These are phyloP conservation scores for Phytoseiulus persimilis DNA, from an alignment of 2,888 invertebrate species.

Conservation along the genomic window DNA sequence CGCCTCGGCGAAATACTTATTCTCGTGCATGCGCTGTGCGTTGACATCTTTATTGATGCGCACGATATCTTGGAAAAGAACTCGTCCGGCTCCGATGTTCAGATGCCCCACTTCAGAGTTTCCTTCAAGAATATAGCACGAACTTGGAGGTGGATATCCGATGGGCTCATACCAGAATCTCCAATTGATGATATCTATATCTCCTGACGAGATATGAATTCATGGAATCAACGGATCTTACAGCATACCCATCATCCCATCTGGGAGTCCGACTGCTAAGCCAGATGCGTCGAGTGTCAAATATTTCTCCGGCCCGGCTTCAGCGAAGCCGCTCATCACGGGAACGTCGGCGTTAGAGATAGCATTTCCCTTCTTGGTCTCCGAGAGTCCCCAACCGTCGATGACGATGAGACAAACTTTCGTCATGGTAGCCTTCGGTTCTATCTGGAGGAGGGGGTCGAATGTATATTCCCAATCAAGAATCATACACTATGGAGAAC, in stretches of 20 bases:
- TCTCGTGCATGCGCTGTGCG: constrained; percentile 47
- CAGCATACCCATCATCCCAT: constrained; percentile 50
- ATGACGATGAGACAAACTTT: constrained; percentile 52
- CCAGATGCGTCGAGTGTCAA: constrained; percentile 51
- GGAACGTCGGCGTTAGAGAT: constrained; percentile 51
- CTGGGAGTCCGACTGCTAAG: constrained; percentile 51
- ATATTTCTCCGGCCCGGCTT: constrained; percentile 48
- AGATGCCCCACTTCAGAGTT: constrained; percentile 53
- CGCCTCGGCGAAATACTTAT: constrained; percentile 49
- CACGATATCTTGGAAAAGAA: constrained; percentile 53
- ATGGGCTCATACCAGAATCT: too few relatives aligned
- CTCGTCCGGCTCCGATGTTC: constrained; percentile 53
- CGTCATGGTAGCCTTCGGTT: neutral
- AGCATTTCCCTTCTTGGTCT: constrained; percentile 51
- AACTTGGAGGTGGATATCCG: too few relatives aligned
- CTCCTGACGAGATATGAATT: too few relatives aligned
- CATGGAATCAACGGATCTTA: neutral
- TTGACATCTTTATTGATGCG: constrained; percentile 51
- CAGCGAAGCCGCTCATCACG: constrained; percentile 51
- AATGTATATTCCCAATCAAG: too few relatives aligned
- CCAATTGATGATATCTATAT: too few relatives aligned
- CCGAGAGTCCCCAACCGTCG: constrained; percentile 52
- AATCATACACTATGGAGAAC: too few relatives aligned
- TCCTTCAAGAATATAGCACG: constrained; percentile 42
- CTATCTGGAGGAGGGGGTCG: too few relatives aligned